Percentiles rank a stretch among this genome's conserved stretches.
Evolutionary conservation across 1,140 invertebrate species (phyloP).

Genomic region (Drosophila equinoxialis): DNA sequence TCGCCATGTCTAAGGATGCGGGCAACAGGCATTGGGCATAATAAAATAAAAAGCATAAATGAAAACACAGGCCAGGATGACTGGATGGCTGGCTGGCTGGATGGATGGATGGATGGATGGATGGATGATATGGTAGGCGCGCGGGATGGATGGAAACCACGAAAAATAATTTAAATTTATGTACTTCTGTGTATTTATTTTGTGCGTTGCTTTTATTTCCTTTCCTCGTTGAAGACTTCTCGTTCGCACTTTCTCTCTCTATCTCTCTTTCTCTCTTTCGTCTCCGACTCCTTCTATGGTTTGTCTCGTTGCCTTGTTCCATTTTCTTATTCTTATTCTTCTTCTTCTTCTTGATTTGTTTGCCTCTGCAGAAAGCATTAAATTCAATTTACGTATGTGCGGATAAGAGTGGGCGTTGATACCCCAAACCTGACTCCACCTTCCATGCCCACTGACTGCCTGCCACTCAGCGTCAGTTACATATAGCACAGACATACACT

Average conservation of each 20-base stretch:
- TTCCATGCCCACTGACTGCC: slow-evolving; percentile 24
- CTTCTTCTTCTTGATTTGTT: slow-evolving; percentile 52
- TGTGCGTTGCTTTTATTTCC: slow-evolving; percentile 59
- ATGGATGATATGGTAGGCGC: slow-evolving; percentile 7
- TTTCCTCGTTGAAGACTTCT: not conserved
- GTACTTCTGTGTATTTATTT: slow-evolving; percentile 73
- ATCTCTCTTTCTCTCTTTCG: not conserved
- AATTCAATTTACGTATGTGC: slow-evolving; percentile 70
- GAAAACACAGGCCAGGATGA: slow-evolving; percentile 23
- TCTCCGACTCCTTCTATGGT: not conserved
- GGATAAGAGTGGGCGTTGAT: slow-evolving; percentile 32
- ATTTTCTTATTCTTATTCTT: not conserved
- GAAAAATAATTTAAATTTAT: slow-evolving; percentile 80
- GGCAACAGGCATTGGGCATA: slow-evolving; percentile 22
- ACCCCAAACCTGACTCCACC: slow-evolving; percentile 40
- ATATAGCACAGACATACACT: slow-evolving; percentile 18
- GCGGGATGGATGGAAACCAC: slow-evolving; percentile 38
- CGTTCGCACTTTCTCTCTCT: not conserved
- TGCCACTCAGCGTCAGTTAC: slow-evolving; percentile 77
- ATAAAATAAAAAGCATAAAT: slow-evolving; percentile 22
- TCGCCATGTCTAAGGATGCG: slow-evolving; percentile 7
- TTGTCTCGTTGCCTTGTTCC: slow-evolving; percentile 14
- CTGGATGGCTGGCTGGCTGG: slow-evolving; percentile 22
- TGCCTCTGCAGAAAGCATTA: slow-evolving; percentile 66
- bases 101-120: slow-evolving; percentile 6